phyloP scores from a whole-genome alignment of 2,888 invertebrate species.

The Penaeus monodon region DNA sequence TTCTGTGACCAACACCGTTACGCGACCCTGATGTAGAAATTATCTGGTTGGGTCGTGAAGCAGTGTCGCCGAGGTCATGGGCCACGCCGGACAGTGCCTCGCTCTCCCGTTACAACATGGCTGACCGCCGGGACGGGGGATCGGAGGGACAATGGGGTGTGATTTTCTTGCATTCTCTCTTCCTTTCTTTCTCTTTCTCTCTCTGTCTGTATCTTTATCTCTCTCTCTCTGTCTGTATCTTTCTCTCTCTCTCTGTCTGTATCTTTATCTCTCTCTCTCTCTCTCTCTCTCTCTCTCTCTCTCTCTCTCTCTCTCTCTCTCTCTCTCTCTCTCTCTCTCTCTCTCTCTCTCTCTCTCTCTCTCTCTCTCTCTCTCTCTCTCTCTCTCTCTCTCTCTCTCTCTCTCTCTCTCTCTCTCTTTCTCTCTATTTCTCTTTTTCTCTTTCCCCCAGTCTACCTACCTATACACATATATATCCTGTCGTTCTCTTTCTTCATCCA shows the following conservation, averaged over 20 bases:
- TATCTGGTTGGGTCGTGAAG: no score
- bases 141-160: no score
- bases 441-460: not conserved
- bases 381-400: not conserved
- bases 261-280: conserved; percentile 18
- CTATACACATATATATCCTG: no score
- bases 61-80: no score
- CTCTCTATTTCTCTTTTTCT: not conserved
- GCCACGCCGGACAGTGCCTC: no score
- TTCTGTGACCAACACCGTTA: no score
- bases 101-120: no score
- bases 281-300: conserved; percentile 10
- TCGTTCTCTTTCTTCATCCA: not conserved
- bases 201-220: not conserved
- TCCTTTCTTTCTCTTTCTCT: not conserved
- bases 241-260: not conserved
- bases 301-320: conserved; percentile 12
- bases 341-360: not conserved
- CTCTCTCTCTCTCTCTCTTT: not conserved
- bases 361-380: not conserved
- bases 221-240: not conserved
- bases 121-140: no score
- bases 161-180: not conserved
- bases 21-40: no score
- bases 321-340: not conserved